These are phyloP conservation scores for Cydia fagiglandana DNA, from an alignment of 1,140 invertebrate species.

Conservation along the genomic window DNA sequence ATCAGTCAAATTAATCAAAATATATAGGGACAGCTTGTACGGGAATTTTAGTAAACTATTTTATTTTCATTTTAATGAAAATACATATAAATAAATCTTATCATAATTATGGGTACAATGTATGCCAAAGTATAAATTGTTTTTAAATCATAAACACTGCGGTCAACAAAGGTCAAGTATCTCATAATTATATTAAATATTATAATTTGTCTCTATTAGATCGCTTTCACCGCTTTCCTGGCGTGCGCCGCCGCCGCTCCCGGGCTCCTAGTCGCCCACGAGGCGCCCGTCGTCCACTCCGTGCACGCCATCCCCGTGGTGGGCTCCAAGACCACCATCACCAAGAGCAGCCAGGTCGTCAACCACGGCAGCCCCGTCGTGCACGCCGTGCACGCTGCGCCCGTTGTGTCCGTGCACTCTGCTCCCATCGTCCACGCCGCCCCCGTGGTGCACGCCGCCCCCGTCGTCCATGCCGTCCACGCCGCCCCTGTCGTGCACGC, in stretches of 20 bases:
- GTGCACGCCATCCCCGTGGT: slow-evolving; percentile 63
- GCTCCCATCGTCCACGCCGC: slow-evolving; percentile 55
- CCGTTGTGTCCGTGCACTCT: slow-evolving; percentile 42
- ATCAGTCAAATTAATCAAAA: too few relatives aligned
- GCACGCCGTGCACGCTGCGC: slow-evolving; percentile 64
- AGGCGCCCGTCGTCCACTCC: slow-evolving; percentile 59
- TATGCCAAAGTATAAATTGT: too few relatives aligned
- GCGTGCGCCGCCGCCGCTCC: slow-evolving; percentile 79
- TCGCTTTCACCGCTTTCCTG: slow-evolving; percentile 77
- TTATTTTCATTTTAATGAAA: too few relatives aligned
- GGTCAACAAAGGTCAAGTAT: too few relatives aligned
- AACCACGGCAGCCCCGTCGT: slow-evolving; percentile 63
- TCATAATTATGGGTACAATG: too few relatives aligned
- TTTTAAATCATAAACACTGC: too few relatives aligned
- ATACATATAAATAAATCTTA: too few relatives aligned
- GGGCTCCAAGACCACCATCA: slow-evolving; percentile 65
- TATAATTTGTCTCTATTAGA: slow-evolving; percentile 45
- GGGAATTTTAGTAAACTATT: too few relatives aligned
- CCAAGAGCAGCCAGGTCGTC: slow-evolving; percentile 69
- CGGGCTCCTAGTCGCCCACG: slow-evolving; percentile 66
- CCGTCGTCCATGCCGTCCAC: slow-evolving; percentile 52
- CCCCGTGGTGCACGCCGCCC: slow-evolving; percentile 58
- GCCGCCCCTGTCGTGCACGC: slow-evolving; percentile 66
- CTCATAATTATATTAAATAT: neutral
- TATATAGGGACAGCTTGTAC: too few relatives aligned